phyloP scores from a whole-genome alignment of 2,888 invertebrate genomes.

The Clostera curtula region DNA sequence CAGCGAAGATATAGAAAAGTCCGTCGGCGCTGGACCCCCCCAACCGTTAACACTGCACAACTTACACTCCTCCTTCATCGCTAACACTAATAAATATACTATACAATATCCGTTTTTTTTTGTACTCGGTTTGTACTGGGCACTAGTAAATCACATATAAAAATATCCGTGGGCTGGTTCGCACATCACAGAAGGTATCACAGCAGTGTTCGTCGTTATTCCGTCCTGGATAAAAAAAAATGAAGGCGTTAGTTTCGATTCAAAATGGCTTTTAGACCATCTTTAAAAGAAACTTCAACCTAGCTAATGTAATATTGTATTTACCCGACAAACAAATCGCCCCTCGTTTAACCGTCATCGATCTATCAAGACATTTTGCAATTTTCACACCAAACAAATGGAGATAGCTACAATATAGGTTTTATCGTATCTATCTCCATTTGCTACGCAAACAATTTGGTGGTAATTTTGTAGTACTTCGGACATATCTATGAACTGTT shows the following conservation, averaged over 20 bases:
- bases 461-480: conserved; percentile 3
- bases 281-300: too few relatives aligned
- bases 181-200: conserved; percentile 72
- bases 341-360: conserved; percentile 24
- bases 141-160: conserved; percentile 74
- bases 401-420: conserved; percentile 15
- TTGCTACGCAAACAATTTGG: conserved; percentile 8
- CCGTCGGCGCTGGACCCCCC: conserved; percentile 52
- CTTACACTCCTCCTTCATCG: conserved; percentile 71
- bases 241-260: conserved; percentile 6
- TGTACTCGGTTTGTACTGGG: conserved; percentile 75
- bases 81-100: conserved; percentile 45
- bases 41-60: conserved; percentile 66
- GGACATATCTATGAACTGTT: too few relatives aligned
- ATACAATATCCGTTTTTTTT: conserved; percentile 63
- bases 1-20: conserved; percentile 67
- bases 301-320: too few relatives aligned
- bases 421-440: too few relatives aligned
- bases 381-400: conserved; percentile 26
- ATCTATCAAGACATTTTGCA: conserved; percentile 20
- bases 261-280: conserved; percentile 17
- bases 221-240: conserved; percentile 24
- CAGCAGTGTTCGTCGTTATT: conserved; percentile 61
- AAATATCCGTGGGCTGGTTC: conserved; percentile 66
- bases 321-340: conserved; percentile 39